Base-by-base conservation (phyloP, 2,113 vertebrate species). In the Gallinago jamesoni region DNA sequence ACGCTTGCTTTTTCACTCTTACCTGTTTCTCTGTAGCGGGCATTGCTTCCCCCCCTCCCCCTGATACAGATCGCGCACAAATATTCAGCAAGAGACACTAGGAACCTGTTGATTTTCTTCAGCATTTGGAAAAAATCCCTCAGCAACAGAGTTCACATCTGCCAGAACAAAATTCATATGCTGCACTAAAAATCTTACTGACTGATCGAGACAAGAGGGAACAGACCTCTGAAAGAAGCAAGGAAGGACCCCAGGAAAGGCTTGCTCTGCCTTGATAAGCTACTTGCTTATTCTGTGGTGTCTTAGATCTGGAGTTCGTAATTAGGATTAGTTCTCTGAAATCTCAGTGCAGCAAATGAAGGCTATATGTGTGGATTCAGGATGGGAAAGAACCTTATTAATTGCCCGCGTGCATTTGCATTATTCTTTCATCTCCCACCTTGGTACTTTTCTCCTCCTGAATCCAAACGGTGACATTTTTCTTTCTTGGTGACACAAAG, bases 361-460 rank as follows among this genome's bases (percentile, higher is more conserved):
- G 72, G 67, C 83, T 90, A 19, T 30, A 0, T 31, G 62, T 59
- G 70, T 73, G 45, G 43, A 91, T 80, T 70, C 2, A 4, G 70
- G 16, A 52, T 23, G 39, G 62, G 68, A 80, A 81, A 60, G 74
- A 92, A 80, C 43, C 48, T 93, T 62, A 37, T 57, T 74, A 85
- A 93, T 35, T 81, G 69, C 37, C 66, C 66, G 55, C 7, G 4
- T 24, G 62, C 48, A 79, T 91, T 91, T 94, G 73, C 76, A 78
- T 84, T 90, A 59, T 37, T 87, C 92, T 92, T 96, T 96, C 80
- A 87, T 87, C 90, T 96, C 60, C 57, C 37, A 66, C 74, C 73
- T 39, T 45, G 53, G 53, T 53, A n/a, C 35, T 78, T 75, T 62
- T 50, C 73, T 81, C 57, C 45, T 74, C 31, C 74, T 76, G 73